phyloP scores from a whole-genome alignment of 2,888 invertebrate species.

The Chrysopilus asiliformis region DNA sequence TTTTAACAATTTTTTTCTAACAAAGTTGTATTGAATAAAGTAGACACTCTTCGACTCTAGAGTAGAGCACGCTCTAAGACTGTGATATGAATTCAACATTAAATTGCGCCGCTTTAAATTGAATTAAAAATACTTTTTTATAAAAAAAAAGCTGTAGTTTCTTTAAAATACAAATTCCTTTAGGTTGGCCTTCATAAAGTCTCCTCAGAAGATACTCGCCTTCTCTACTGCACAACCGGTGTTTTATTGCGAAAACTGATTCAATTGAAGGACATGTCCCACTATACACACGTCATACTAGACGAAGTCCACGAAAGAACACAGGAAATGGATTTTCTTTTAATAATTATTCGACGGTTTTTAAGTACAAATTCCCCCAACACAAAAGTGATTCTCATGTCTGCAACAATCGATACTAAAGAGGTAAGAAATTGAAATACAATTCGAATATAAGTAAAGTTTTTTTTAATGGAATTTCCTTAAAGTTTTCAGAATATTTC shows the following conservation, averaged over 20 bases:
- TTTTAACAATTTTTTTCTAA: too few relatives aligned
- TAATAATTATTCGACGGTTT: slow-evolving; percentile 69
- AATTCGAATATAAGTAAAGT: too few relatives aligned
- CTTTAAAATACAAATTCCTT: too few relatives aligned
- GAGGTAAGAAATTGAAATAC: slow-evolving; percentile 20
- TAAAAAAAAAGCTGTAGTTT: too few relatives aligned
- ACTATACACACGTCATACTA: slow-evolving; percentile 78
- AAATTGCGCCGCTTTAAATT: too few relatives aligned
- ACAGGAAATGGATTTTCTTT: slow-evolving; percentile 80
- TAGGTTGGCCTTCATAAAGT: slow-evolving; percentile 25
- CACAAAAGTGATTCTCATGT: slow-evolving; percentile 77
- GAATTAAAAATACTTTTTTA: too few relatives aligned
- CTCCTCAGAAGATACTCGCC: slow-evolving; percentile 42
- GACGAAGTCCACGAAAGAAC: slow-evolving; percentile 93
- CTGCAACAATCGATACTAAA: slow-evolving; percentile 73
- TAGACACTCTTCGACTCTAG: too few relatives aligned
- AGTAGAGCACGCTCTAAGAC: too few relatives aligned
- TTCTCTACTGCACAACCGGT: slow-evolving; percentile 82
- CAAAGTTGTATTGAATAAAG: too few relatives aligned
- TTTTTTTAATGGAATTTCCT: too few relatives aligned
- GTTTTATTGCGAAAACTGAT: slow-evolving; percentile 69
- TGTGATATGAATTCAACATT: too few relatives aligned
- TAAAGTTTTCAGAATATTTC: slow-evolving; percentile 29
- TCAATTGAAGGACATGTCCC: slow-evolving; percentile 50
- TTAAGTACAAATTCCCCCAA: slow-evolving; percentile 47